Base-by-base conservation (phyloP, 1,140 invertebrate genomes). In the Trichonephila inaurata region DNA sequence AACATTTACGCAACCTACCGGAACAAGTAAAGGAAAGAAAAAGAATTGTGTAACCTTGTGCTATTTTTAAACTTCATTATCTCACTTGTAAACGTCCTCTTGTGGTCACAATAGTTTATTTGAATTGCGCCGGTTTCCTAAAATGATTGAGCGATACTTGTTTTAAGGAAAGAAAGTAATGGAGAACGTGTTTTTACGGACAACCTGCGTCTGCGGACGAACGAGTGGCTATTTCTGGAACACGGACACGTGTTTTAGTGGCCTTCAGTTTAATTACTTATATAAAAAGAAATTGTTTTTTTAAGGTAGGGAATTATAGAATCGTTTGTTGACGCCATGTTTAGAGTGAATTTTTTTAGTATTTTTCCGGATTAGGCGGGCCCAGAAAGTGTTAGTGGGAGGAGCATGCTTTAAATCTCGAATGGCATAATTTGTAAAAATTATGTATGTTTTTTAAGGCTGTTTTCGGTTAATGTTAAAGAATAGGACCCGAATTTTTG, bases 31-130 rank as follows among this genome's bases (percentile, higher is more conserved):
- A 83, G n/a, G 21, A n/a, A 21, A 83, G 81, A 21, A 33, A 77
- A 14, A 77, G 28, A 33, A 33, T 2, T 33, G 72, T 33, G 72
- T 83, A 83, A 83, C 82, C 82, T 83, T 83, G 82, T 83, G 82
- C 82, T 83, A 83, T 83, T 83, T 77, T 83, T 83, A 83, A 83
- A 83, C 51, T 51, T 60, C 33, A 83, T 83, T 83, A 83, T 83
- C 82, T 58, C 82, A 60, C 82, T n/a, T n/a, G 40, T 58, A 28
- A 83, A 60, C n/a, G 21, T 24, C 82, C 72, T 77, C 72, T 33
- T 40, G 24, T 40, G 24, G 72, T 28, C 28, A 77, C 72, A 77
- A 77, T 77, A 77, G 28, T 40, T 33, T 77, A 40, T 77, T 77
- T 77, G 72, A 77, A 28, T 33, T 77, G 72, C 72, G 72, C 72